Base-by-base conservation (phyloP, 2,888 invertebrate genomes). In the Endotricha flammealis region DNA sequence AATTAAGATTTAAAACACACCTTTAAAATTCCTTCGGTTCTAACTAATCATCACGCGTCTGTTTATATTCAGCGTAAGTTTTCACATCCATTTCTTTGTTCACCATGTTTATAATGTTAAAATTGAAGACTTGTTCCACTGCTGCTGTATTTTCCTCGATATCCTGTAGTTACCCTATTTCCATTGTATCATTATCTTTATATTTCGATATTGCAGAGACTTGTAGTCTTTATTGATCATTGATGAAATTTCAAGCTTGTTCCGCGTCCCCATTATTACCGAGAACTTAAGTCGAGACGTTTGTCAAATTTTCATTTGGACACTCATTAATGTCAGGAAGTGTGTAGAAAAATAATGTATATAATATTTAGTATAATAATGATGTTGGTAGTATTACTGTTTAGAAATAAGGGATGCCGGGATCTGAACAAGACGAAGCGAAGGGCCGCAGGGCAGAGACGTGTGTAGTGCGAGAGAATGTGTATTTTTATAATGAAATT, bases 221-320 rank as follows among this genome's bases (percentile, higher is more conserved):
- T 60, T 62, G 48, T 57, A 51, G 68, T 64, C 64, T 52, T 46
- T 62, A 53, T 51, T 68, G 66, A 66, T 82, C 83, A 83, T 83
- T 83, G 83, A 82, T 83, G 80, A 81, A 83, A 82, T 81, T 80
- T 80, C 78, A 76, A 79, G 77, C 77, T 77, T 78, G 43, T 53
- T 55, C 50, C 56, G 61, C 61, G 61, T 67, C 66, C n/a, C 64
- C 71, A 71, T 74, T 69, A 53, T 68, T 57, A 42, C 57, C 51
- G 48, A 57, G n/a, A n/a, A n/a, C n/a, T n/a, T n/a, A 48, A 10
- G 13, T 14, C n/a, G n/a, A 41, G 33, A 47, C 42, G 54, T 59
- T 55, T 41, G 43, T 40, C 51, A 51, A 54, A 60, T 58, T 64
- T 56, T 62, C 49, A 51, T 64, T 68, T 52, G 47, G 48, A 60